Conservation (phyloP, 37 sponge, comb jelly and placozoan genomes). For the Oscarella lobularis region DNA sequence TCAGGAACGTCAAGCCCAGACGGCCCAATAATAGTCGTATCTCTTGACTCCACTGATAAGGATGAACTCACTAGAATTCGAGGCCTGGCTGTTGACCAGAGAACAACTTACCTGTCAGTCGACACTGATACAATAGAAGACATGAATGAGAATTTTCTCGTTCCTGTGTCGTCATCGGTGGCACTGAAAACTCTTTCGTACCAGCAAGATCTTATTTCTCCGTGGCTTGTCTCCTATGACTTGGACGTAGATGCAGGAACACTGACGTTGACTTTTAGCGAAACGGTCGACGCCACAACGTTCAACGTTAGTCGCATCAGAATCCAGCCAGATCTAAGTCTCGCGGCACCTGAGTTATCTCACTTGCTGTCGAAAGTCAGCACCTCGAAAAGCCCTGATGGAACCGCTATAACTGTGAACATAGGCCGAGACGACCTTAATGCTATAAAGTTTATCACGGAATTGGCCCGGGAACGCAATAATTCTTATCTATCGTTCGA, state of each 20-base stretch:
- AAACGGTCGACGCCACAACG: conserved; percentile 54
- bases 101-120: conserved; percentile 61
- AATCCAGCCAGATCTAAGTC: conserved; percentile 14
- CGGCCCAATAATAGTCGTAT: neutral
- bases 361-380: conserved; percentile 18
- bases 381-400: conserved; percentile 25
- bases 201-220: neutral
- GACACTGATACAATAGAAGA: conserved; percentile 39
- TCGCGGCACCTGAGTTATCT: conserved; percentile 15
- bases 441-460: neutral
- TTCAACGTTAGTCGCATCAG: conserved; percentile 31
- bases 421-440: neutral
- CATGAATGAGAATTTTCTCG: conserved; percentile 8
- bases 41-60: conserved; percentile 19
- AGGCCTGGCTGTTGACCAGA: conserved; percentile 37
- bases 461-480: neutral
- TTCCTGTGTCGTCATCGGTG: neutral
- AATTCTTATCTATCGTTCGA: conserved; percentile 8
- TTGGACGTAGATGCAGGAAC: conserved; percentile 43
- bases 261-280: conserved; percentile 62
- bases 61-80: conserved; percentile 28
- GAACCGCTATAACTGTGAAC: neutral
- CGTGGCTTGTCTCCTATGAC: conserved; percentile 12
- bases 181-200: neutral
- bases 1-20: neutral